Base-by-base conservation (phyloP, 2,888 invertebrate genomes). In the Empis stercorea region DNA sequence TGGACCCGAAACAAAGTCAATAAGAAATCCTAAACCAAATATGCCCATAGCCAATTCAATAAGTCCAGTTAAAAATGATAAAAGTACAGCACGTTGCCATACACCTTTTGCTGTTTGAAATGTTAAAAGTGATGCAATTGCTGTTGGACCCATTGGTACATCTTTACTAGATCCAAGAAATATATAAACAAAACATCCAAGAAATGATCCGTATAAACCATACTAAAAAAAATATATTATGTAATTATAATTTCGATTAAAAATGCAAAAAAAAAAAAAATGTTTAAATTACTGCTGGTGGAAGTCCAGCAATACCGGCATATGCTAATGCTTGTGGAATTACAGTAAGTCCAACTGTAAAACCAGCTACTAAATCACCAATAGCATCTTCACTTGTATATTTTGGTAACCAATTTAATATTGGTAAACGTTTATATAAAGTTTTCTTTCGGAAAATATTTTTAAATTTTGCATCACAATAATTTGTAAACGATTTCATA, bases 101-200 rank as follows among this genome's bases (percentile, higher is more conserved):
- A 61, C 61, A 40, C 81, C 81, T 42, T 77, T 75, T 1, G 86
- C 78, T 15, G 84, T 79, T 73, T 87, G 87, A 64, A 77, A 85
- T 3, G 91, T 91, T 55, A 94, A 76, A 50, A 94, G 72, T 1
- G 93, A 88, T 51, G 88, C 83, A 55, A 95, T 91, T 55, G 94
- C 93, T 2, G 92, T 93, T 4, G 94, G 94, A 9, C 95, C 93
- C 57, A 93, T 80, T 2, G 93, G 92, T 54, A 92, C 85, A 66
- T 93, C 92, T 67, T 91, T 91, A 65, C 91, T 88, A 48, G 88
- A 87, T 20, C 93, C 93, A 55, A 94, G 76, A 51, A 94, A 66
- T 54, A 88, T 84, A 72, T 95, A 95, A 52, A 92, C 75, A 66
- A 94, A 85, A 65, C 87, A 86, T 46, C 93, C 91, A 58, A 93